A percentile compares a stretch with the other conserved stretches of the same genome.
These are phyloP conservation scores for Thymelicus acteon DNA, from an alignment of 2,888 invertebrate genomes.

Conservation along the genomic window DNA sequence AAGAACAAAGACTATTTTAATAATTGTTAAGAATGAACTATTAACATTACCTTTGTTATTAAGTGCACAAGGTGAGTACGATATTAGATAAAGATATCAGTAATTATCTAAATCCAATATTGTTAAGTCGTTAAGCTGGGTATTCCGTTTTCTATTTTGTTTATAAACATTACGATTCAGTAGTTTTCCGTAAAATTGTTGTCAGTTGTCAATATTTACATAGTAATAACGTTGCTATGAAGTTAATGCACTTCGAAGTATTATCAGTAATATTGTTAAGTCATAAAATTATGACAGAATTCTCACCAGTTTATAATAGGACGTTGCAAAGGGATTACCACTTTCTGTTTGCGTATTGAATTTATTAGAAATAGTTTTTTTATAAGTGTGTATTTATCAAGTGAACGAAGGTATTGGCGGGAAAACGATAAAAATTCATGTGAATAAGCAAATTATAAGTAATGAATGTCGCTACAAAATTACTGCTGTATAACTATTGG, in stretches of 20 bases:
- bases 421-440: constrained; percentile 2
- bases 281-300: constrained; percentile 39
- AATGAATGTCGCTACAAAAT: constrained; percentile 56
- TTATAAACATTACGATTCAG: constrained; percentile 40
- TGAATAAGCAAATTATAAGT: constrained; percentile 34
- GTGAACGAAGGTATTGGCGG: neutral
- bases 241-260: constrained; percentile 38
- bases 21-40: neutral
- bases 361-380: neutral
- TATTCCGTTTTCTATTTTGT: constrained; percentile 29
- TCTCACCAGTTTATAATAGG: constrained; percentile 41
- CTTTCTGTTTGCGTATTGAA: neutral
- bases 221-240: constrained; percentile 35
- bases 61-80: neutral
- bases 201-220: constrained; percentile 40
- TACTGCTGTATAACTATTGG: constrained; percentile 50
- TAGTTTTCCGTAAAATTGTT: constrained; percentile 46
- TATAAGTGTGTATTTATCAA: neutral
- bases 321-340: constrained; percentile 35
- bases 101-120: constrained; percentile 18
- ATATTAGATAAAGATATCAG: constrained; percentile 14
- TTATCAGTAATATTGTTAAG: constrained; percentile 45
- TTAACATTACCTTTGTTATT: neutral
- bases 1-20: too few species aligned
- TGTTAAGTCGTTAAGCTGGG: constrained; percentile 4